Conservation (phyloP, 2,113 vertebrate species). For the Ammodytes marinus region DNA sequence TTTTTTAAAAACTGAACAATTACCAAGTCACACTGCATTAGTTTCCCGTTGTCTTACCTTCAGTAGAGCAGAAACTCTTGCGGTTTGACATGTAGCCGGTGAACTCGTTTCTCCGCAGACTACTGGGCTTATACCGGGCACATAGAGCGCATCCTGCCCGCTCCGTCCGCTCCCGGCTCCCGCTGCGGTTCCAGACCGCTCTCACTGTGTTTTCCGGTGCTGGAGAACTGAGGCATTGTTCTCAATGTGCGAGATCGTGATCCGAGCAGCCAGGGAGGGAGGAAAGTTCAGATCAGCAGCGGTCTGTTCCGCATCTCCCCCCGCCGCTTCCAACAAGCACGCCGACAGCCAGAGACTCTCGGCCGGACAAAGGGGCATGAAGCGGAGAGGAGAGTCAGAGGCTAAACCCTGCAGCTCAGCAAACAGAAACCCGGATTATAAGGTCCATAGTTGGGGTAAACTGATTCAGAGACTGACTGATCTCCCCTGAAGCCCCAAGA, state of each 20-base stretch:
- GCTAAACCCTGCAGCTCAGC: neutral
- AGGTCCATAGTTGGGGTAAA: constrained; percentile 36
- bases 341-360: constrained; percentile 31
- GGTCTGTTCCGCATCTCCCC: constrained; percentile 30
- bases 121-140: constrained; percentile 32
- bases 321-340: constrained; percentile 7
- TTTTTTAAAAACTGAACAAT: neutral
- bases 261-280: neutral
- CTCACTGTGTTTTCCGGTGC: constrained; percentile 1
- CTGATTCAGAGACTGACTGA: constrained; percentile 22
- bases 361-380: constrained; percentile 1
- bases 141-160: constrained; percentile 56
- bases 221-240: constrained; percentile 42
- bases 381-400: neutral
- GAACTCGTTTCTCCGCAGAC: constrained; percentile 32
- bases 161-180: constrained; percentile 29
- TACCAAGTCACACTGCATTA: fast-evolving
- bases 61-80: constrained; percentile 34
- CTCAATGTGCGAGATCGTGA: constrained; percentile 29
- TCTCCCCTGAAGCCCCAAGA: constrained; percentile 77
- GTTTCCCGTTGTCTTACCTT: constrained; percentile 31
- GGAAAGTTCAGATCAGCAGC: constrained; percentile 49
- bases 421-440: neutral
- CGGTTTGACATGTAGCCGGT: constrained; percentile 38
- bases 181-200: constrained; percentile 20